Conservation (phyloP, 2,113 vertebrate species). For the Petromus typicus region DNA sequence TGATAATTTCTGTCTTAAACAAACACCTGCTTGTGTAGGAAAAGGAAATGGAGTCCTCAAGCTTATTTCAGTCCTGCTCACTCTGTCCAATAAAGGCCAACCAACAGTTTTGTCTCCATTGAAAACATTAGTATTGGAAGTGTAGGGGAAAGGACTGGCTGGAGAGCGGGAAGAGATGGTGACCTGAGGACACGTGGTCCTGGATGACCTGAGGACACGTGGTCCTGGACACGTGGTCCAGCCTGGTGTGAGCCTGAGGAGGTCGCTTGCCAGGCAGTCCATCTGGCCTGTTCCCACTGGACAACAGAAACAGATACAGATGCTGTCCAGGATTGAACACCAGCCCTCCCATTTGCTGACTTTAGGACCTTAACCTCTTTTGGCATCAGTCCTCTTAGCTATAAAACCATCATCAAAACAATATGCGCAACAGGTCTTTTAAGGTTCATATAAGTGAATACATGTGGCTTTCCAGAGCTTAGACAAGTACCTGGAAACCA, state of each 20-base stretch:
- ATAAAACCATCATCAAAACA: not conserved
- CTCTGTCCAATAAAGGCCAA: constrained; percentile 18
- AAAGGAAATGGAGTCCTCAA: constrained; percentile 45
- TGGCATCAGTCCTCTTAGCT: not conserved
- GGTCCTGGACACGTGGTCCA: not conserved
- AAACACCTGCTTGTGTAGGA: constrained; percentile 68
- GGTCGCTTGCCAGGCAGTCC: not conserved
- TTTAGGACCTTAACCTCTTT: not conserved
- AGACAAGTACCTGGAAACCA: not conserved
- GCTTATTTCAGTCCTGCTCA: not conserved
- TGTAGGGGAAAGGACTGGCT: not conserved
- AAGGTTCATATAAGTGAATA: not conserved
- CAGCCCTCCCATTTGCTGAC: not conserved
- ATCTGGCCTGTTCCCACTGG: not conserved
- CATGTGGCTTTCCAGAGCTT: not conserved
- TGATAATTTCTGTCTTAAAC: constrained; percentile 63
- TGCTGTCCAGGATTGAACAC: not conserved
- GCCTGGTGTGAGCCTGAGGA: not conserved
- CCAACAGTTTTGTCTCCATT: not conserved
- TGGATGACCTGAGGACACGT: not conserved
- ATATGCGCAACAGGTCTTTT: not conserved
- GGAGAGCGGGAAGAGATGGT: not conserved
- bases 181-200: accelerated
- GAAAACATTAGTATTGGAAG: not conserved
- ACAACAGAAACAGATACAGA: not conserved